Percentiles rank a stretch among this genome's conserved stretches.
phyloP scores from a whole-genome alignment of 2,113 vertebrate genomes.

The Suricata suricatta region DNA sequence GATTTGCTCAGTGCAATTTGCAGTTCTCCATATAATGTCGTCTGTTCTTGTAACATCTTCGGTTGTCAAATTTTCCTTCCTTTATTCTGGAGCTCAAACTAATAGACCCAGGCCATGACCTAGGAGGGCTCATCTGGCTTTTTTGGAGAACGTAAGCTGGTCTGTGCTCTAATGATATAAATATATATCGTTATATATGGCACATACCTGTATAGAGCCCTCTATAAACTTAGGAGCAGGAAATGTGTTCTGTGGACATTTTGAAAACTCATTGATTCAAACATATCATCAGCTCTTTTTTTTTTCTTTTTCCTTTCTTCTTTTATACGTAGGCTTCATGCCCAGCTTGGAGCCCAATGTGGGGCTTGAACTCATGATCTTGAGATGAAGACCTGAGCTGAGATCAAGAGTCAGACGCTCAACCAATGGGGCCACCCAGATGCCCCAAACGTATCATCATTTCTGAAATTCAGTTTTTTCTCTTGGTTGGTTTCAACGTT shows the following conservation, averaged over 20 bases:
- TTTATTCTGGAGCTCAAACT: neutral
- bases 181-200: neutral
- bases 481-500: neutral
- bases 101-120: neutral
- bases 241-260: neutral
- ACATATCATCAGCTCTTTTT: neutral
- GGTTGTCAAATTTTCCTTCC: neutral
- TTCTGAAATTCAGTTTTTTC: neutral
- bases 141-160: neutral
- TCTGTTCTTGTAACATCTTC: neutral
- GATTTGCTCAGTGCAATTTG: neutral
- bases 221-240: neutral
- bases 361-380: too few species aligned
- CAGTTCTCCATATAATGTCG: neutral
- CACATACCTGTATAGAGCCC: neutral
- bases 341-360: too few species aligned
- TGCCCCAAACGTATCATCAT: too few species aligned
- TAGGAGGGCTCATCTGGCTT: neutral
- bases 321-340: too few species aligned
- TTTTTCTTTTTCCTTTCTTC: too few species aligned
- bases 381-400: too few species aligned
- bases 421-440: too few species aligned
- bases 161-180: neutral
- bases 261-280: constrained; percentile 4
- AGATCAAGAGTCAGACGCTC: too few species aligned